These are phyloP conservation scores for Leucophora obtusa DNA, from an alignment of 2,888 invertebrate species.

Conservation along the genomic window DNA sequence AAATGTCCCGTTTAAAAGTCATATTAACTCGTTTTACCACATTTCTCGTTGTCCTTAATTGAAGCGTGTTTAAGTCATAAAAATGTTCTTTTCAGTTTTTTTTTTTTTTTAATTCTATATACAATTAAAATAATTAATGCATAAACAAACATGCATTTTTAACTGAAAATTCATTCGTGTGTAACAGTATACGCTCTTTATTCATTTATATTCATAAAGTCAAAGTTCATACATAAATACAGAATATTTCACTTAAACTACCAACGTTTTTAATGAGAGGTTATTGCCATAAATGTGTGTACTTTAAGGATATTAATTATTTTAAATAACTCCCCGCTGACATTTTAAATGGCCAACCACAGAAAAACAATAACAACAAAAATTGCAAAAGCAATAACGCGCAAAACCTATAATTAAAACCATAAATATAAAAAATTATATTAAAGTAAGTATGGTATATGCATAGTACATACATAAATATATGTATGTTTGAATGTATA, in stretches of 20 bases:
- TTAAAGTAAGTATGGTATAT: no score
- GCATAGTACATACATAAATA: no score
- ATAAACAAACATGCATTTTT: background rate
- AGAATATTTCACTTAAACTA: background rate
- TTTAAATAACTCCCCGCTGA: conserved; percentile 45
- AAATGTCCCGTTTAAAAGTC: no score
- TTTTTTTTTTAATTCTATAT: no score
- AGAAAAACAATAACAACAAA: conserved; percentile 15
- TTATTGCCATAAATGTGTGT: conserved; percentile 42
- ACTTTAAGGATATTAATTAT: conserved; percentile 60
- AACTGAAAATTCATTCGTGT: background rate
- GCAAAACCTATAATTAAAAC: conserved; percentile 52
- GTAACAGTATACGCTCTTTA: background rate
- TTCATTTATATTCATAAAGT: conserved; percentile 2
- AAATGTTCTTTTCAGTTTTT: no score
- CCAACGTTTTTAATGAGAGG: conserved; percentile 34
- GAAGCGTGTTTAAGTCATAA: no score
- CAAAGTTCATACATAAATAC: conserved; percentile 11
- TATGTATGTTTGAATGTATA: no score
- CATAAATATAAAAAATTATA: conserved; percentile 42
- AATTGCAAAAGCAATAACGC: conserved; percentile 5
- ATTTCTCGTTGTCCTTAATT: no score
- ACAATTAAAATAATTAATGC: no score
- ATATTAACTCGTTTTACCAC: no score
- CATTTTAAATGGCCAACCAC: conserved; percentile 35